Evolutionary conservation across 2,113 vertebrate species (phyloP).

Genomic region (Sarotherodon lohbergeri): DNA sequence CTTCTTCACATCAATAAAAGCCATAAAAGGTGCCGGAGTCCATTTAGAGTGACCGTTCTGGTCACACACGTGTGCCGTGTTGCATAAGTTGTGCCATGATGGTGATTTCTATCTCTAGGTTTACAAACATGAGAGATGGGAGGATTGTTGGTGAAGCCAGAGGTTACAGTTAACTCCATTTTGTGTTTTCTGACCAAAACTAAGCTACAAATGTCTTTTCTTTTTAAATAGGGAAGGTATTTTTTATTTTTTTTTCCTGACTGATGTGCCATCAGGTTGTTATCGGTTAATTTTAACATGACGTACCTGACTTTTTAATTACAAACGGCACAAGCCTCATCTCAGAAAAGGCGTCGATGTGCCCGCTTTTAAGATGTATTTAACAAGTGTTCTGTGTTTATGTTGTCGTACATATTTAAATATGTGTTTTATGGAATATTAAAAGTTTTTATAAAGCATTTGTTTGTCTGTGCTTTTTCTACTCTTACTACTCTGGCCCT

Average conservation of each 20-base stretch:
- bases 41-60: not conserved
- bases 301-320: not conserved
- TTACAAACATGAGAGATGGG: conserved; percentile 23
- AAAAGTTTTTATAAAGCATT: conserved; percentile 64
- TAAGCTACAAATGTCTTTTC: conserved; percentile 8
- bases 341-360: not conserved
- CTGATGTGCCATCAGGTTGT: conserved; percentile 37
- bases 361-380: conserved; percentile 53
- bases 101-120: not conserved
- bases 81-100: conserved; percentile 5
- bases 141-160: not conserved
- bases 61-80: not conserved
- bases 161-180: not conserved
- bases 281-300: conserved; percentile 13
- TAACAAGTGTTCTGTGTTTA: conserved; percentile 50
- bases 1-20: not conserved
- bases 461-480: not conserved
- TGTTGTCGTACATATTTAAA: conserved; percentile 63
- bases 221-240: not conserved
- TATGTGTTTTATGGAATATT: conserved; percentile 71
- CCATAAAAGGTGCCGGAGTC: not conserved
- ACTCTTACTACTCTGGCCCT: not conserved
- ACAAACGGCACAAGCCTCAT: conserved; percentile 35
- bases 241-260: not conserved
- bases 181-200: conserved; percentile 7